Evolutionary conservation across 2,113 vertebrate genomes (phyloP), one percentile per base, ranked within the genome.

Genomic region (Zosterops hypoxanthus): DNA sequence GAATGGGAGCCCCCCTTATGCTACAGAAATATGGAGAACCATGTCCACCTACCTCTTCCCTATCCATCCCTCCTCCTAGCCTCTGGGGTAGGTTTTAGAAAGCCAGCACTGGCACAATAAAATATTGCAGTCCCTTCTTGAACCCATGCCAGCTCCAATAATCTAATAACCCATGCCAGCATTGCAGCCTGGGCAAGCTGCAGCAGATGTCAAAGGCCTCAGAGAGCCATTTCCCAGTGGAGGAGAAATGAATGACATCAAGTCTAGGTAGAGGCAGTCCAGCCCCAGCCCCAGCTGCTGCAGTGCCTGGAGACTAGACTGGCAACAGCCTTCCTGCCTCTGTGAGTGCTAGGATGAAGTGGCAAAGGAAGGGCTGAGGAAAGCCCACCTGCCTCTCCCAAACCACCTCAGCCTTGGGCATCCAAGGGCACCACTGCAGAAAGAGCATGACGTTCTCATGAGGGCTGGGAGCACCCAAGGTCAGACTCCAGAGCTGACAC

Each of bases 141-240:
- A 82, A 66, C 29, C 0, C 3, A 5, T 93, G 92, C 92, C 85
- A 85, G 76, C 59, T 83, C 50, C 1, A 8, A 55, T 10, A 80
- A 77, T 42, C 23, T n/a, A 59, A 59, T 59, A 36, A 25, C 57
- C 57, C 57, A 59, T 59, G 57, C 23, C 82, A 90, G 59, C 66
- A 39, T 0, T 11, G 2, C 75, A 65, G 78, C 36, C 71, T 6
- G 11, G 31, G 49, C 53, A 76, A 92, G 85, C 50, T 6, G 57
- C 29, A 85, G 66, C 92, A 90, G 90, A 86, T 81, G 87, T 84
- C 44, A 6, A 25, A 42, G 78, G 50, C 78, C 75, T 90, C 9
- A 2, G 57, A 79, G 79, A 82, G 49, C 53, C 59, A 29, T 93
- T 88, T 90, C 82, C 76, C 79, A 77, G 71, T 0, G 8, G 42